phyloP scores from a whole-genome alignment of 2,113 vertebrate genomes.

The Narcine bancroftii region DNA sequence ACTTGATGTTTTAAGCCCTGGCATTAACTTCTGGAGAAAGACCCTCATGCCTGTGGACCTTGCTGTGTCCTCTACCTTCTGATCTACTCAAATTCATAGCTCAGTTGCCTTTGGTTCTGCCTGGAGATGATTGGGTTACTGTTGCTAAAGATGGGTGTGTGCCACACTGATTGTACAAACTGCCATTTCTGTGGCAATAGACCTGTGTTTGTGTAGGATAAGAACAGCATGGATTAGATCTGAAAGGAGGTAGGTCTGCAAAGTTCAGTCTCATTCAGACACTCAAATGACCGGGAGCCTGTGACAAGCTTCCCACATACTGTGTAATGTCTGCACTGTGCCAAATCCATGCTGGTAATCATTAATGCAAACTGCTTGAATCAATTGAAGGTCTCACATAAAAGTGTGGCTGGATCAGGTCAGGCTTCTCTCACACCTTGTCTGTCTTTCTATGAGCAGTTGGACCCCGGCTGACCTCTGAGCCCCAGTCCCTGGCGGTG shows the following conservation, averaged over 20 bases:
- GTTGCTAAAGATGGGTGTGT: too few species aligned
- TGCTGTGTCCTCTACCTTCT: not conserved
- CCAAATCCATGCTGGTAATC: not conserved
- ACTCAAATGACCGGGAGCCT: not conserved
- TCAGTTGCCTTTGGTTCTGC: too few species aligned
- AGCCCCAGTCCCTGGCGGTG: slow-evolving; percentile 87
- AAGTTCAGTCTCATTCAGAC: not conserved
- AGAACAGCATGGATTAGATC: too few species aligned
- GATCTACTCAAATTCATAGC: not conserved
- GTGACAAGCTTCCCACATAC: not conserved
- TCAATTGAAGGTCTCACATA: not conserved
- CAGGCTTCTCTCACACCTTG: fast-evolving
- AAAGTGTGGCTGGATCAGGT: too few species aligned
- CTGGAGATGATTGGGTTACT: too few species aligned
- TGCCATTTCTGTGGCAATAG: too few species aligned
- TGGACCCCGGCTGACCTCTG: slow-evolving; percentile 84
- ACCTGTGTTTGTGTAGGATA: too few species aligned
- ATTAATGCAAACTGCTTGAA: not conserved
- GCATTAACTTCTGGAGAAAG: too few species aligned
- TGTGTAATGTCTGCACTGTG: not conserved
- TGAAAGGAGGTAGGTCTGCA: not conserved
- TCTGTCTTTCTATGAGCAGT: slow-evolving; percentile 54
- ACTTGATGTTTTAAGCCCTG: not conserved
- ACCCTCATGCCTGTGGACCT: too few species aligned
- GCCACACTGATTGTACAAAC: too few species aligned